Evolutionary conservation across 2,113 vertebrate species (phyloP).

Genomic region (Channa argus): DNA sequence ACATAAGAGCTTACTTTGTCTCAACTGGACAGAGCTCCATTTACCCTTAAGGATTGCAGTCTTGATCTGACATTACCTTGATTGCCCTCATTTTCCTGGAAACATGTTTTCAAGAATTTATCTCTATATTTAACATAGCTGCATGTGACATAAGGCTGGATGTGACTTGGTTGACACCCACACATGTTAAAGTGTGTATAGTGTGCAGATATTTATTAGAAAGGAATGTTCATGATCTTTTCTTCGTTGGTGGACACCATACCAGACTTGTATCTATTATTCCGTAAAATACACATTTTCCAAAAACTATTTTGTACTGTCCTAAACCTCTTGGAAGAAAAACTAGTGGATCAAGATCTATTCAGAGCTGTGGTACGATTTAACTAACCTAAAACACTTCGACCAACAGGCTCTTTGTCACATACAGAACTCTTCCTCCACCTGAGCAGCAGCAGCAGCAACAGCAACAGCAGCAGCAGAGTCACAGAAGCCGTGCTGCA

Average conservation of each 20-base stretch:
- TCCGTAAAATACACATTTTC: not conserved
- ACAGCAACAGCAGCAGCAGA: not conserved
- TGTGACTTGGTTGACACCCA: too few relatives aligned
- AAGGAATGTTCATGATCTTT: too few relatives aligned
- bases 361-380: not conserved
- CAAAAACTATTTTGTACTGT: not conserved
- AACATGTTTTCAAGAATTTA: too few relatives aligned
- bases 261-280: too few relatives aligned
- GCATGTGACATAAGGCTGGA: not conserved
- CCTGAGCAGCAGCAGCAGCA: slow-evolving; percentile 30
- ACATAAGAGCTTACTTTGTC: too few relatives aligned
- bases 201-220: not conserved
- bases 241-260: too few relatives aligned
- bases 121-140: not conserved
- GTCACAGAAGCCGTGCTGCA: slow-evolving; percentile 34
- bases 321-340: not conserved
- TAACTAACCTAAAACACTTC: slow-evolving; percentile 13
- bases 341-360: not conserved
- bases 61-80: not conserved
- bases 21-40: too few relatives aligned
- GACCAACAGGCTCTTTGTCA: slow-evolving; percentile 14
- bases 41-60: not conserved
- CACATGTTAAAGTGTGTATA: not conserved
- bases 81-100: too few relatives aligned
- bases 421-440: not conserved